Evolutionary conservation across 2,888 invertebrate species (phyloP).

Genomic region (Cryptus armator): DNA sequence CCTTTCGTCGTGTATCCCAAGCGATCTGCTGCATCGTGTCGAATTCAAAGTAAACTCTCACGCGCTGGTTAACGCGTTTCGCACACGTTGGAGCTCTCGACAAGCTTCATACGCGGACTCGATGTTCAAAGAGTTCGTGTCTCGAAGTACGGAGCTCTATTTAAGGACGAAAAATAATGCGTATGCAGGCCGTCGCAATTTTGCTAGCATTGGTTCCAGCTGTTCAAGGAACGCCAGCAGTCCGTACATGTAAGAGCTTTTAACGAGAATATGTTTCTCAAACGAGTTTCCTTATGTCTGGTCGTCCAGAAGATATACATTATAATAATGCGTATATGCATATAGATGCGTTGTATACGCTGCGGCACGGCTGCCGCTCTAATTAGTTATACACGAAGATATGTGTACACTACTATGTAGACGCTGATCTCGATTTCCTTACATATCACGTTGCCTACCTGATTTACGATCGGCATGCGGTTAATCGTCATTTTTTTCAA

Average conservation of each 20-base stretch:
- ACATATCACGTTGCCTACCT: not conserved
- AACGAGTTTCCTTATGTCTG: slow-evolving; percentile 27
- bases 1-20: too few species aligned
- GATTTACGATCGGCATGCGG: slow-evolving; percentile 11
- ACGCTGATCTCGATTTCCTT: not conserved
- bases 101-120: not conserved
- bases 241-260: not conserved
- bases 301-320: not conserved
- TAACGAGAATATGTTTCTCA: slow-evolving; percentile 9
- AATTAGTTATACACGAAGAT: slow-evolving; percentile 26
- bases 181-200: not conserved
- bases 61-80: not conserved
- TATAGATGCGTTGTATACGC: not conserved
- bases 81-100: not conserved
- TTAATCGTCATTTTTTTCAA: not conserved
- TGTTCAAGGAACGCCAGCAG: not conserved
- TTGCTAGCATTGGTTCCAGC: not conserved
- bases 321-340: not conserved
- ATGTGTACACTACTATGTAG: not conserved
- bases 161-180: not conserved
- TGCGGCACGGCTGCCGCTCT: slow-evolving; percentile 7
- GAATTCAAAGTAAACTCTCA: too few species aligned
- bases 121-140: not conserved
- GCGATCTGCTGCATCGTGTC: too few species aligned
- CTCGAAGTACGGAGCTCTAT: not conserved